These are phyloP conservation scores for Bovichtus diacanthus DNA, from an alignment of 2,797 vertebrate species.

Conservation along the genomic window DNA sequence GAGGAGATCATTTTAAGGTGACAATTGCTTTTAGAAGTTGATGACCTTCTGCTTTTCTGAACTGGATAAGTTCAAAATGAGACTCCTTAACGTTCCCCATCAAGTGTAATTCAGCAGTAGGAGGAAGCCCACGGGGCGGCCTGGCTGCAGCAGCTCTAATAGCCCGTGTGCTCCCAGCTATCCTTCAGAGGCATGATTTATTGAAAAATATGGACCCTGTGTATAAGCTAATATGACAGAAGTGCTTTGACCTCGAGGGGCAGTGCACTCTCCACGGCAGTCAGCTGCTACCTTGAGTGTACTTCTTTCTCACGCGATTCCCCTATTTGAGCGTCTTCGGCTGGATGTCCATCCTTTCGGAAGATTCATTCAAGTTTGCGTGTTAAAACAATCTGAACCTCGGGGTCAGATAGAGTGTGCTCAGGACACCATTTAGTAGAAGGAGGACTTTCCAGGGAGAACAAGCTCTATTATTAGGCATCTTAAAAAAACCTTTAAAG, in stretches of 20 bases:
- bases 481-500: background rate
- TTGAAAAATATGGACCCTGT: slow-evolving; percentile 74
- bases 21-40: too few species aligned
- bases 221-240: slow-evolving; percentile 80
- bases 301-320: slow-evolving; percentile 77
- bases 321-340: slow-evolving; percentile 6
- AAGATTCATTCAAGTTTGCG: slow-evolving; percentile 22
- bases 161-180: slow-evolving; percentile 35
- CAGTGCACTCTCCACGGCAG: slow-evolving; percentile 49
- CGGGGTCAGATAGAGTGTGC: slow-evolving; percentile 22
- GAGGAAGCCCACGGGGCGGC: background rate
- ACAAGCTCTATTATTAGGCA: slow-evolving; percentile 7
- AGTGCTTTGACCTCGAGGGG: slow-evolving; percentile 79
- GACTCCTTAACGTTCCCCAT: slow-evolving; percentile 8
- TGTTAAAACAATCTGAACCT: background rate
- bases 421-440: background rate
- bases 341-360: slow-evolving; percentile 5
- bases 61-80: background rate
- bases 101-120: slow-evolving; percentile 22
- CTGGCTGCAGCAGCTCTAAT: slow-evolving; percentile 39
- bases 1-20: background rate
- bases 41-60: background rate
- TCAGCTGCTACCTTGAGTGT: slow-evolving; percentile 59
- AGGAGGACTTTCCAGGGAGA: background rate
- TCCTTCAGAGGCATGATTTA: slow-evolving; percentile 76